phyloP scores from a whole-genome alignment of 2,888 invertebrate genomes.

The Lepidonotus clava region DNA sequence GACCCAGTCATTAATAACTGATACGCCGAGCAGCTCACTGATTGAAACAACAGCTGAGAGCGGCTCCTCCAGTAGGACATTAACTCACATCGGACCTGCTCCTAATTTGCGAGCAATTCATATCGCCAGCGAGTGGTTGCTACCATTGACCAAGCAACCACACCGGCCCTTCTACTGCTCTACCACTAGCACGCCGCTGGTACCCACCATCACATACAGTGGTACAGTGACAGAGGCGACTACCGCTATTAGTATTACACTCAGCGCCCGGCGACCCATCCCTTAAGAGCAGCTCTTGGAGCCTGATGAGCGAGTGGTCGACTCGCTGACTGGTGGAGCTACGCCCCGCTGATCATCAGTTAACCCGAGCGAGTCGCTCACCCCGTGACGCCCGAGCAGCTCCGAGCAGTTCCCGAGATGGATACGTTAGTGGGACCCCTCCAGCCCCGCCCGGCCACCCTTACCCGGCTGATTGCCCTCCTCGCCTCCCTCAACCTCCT shows the following conservation, averaged over 20 bases:
- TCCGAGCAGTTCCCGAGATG: slow-evolving; percentile 37
- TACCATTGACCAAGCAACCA: too few species aligned
- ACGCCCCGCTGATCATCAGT: background rate
- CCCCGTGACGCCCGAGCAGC: background rate
- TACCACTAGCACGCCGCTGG: too few species aligned
- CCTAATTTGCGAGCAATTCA: background rate
- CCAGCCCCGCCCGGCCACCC: slow-evolving; percentile 4
- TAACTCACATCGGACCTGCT: background rate
- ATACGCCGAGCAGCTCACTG: background rate
- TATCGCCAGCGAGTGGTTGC: too few species aligned
- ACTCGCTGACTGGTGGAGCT: slow-evolving; percentile 9
- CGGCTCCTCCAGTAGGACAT: background rate
- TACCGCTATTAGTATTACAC: too few species aligned
- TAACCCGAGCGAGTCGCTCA: background rate
- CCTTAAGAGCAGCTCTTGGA: background rate
- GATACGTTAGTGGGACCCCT: slow-evolving; percentile 17
- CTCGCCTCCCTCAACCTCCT: slow-evolving; percentile 31
- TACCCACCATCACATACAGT: background rate
- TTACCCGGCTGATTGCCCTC: slow-evolving; percentile 26
- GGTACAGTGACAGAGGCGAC: too few species aligned
- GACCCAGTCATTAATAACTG: background rate
- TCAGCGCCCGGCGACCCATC: background rate
- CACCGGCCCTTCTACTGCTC: too few species aligned
- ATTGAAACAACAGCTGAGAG: background rate
- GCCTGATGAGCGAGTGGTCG: background rate